Conservation (phyloP, 2,113 vertebrate genomes). For the Cephalophus harveyi region DNA sequence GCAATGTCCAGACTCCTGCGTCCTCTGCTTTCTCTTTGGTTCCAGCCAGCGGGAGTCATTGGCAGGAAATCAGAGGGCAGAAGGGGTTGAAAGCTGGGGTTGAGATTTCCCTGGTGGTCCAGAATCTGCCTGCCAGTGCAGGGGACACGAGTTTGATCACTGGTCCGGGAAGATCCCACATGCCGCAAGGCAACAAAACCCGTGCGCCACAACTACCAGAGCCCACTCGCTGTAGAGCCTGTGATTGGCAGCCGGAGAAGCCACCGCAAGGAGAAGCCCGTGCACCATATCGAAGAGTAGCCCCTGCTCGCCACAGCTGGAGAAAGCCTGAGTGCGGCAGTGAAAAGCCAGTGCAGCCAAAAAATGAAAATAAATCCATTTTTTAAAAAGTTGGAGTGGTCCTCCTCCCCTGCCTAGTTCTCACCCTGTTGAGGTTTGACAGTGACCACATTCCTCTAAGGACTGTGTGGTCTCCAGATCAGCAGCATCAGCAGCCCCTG, state of each 20-base stretch:
- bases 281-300: accelerated
- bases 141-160: background rate
- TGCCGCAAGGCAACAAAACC: background rate
- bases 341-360: background rate
- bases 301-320: background rate
- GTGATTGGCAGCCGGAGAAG: background rate
- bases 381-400: background rate
- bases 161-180: background rate
- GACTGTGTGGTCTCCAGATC: background rate
- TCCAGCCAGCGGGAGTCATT: background rate
- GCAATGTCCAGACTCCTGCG: background rate
- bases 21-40: background rate
- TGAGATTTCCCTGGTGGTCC: background rate
- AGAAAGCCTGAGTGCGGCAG: background rate
- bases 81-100: background rate
- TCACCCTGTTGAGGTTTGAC: background rate
- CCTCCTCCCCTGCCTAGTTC: background rate
- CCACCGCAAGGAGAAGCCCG: background rate
- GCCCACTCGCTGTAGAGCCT: background rate
- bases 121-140: background rate
- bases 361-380: background rate
- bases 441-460: background rate
- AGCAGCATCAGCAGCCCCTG: background rate
- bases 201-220: background rate
- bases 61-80: background rate